Evolutionary conservation across 2,113 vertebrate genomes (phyloP).

Genomic region (Vidua macroura): DNA sequence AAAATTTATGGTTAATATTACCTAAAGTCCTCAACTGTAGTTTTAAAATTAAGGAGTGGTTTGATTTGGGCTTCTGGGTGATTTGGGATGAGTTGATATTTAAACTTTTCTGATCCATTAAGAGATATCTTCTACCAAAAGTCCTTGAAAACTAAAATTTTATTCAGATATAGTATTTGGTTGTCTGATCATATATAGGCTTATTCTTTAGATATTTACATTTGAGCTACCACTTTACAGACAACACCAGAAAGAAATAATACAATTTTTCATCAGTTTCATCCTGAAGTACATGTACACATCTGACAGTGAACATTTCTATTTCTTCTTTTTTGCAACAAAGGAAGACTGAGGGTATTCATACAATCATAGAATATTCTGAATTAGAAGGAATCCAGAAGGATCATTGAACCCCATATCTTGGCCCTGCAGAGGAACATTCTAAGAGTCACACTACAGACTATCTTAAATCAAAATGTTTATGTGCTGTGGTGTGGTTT

Average conservation of each 20-base stretch:
- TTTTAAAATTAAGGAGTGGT: neutral
- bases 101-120: neutral
- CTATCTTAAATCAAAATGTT: neutral
- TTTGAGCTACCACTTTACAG: neutral
- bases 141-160: neutral
- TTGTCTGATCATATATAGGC: neutral
- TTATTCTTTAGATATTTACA: neutral
- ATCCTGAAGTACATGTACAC: neutral
- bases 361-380: neutral
- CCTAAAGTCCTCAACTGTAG: neutral
- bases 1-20: neutral
- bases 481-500: too few relatives aligned
- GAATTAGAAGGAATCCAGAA: neutral
- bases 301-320: neutral
- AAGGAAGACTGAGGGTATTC: neutral
- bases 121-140: neutral
- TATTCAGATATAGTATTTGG: neutral
- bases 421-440: neutral
- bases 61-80: neutral
- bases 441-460: neutral
- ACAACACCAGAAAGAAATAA: neutral
- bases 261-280: neutral
- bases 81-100: neutral
- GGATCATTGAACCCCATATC: fast-evolving
- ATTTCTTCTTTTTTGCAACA: neutral